Evolutionary conservation across 2,797 vertebrate genomes (phyloP).

Genomic region (Taenioides sp.): DNA sequence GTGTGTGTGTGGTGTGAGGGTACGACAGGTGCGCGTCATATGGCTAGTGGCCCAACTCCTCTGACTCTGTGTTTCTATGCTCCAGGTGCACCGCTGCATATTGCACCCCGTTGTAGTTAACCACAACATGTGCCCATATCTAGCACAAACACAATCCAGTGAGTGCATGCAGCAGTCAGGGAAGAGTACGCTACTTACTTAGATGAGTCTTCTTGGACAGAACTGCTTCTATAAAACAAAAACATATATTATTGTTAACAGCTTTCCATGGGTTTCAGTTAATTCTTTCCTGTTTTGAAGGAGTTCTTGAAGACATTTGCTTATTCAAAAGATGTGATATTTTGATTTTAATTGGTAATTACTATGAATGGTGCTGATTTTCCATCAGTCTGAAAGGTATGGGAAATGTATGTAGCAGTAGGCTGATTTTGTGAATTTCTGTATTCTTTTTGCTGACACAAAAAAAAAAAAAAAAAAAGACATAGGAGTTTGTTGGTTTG

Average conservation of each 20-base stretch:
- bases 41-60: conserved; percentile 52
- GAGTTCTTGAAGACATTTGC: neutral
- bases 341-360: neutral
- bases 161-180: conserved; percentile 25
- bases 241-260: neutral
- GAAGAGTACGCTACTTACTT: conserved; percentile 57
- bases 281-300: too few relatives aligned
- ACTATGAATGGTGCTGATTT: neutral
- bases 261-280: neutral
- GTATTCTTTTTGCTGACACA: too few relatives aligned
- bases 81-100: conserved; percentile 69
- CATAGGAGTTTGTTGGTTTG: too few relatives aligned
- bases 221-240: conserved; percentile 46
- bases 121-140: conserved; percentile 72
- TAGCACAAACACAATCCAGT: conserved; percentile 66
- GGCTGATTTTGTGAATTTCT: too few relatives aligned
- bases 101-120: conserved; percentile 44
- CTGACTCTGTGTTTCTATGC: conserved; percentile 23
- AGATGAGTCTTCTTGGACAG: conserved; percentile 73
- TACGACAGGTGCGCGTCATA: conserved; percentile 55
- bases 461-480: too few relatives aligned
- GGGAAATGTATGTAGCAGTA: neutral
- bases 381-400: neutral
- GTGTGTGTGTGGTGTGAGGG: conserved; percentile 19
- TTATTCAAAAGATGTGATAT: neutral